These are phyloP conservation scores for Cheilosia variabilis DNA, from an alignment of 2,888 invertebrate genomes.

Conservation along the genomic window DNA sequence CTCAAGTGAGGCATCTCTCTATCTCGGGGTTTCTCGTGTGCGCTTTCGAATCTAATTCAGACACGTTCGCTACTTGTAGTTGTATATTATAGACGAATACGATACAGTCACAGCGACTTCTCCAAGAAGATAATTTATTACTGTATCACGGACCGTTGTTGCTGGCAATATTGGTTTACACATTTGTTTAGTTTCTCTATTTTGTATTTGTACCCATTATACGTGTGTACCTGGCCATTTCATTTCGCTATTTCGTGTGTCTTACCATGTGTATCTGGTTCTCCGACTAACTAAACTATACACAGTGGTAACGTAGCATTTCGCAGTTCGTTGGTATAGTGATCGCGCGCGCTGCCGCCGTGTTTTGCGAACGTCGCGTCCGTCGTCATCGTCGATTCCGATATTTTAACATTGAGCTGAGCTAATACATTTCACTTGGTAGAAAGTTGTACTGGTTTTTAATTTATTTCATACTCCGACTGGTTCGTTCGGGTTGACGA, in stretches of 20 bases:
- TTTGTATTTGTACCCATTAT: slow-evolving; percentile 43
- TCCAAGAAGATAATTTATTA: slow-evolving; percentile 63
- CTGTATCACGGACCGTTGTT: slow-evolving; percentile 69
- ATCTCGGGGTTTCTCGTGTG: slow-evolving; percentile 19
- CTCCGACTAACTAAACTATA: slow-evolving; percentile 43
- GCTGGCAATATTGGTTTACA: slow-evolving; percentile 70
- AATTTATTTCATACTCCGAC: slow-evolving; percentile 66
- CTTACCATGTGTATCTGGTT: slow-evolving; percentile 71
- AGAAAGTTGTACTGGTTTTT: slow-evolving; percentile 75
- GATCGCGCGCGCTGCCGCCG: slow-evolving; percentile 30
- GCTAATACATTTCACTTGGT: slow-evolving; percentile 75
- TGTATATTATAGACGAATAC: not conserved
- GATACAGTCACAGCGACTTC: slow-evolving; percentile 9
- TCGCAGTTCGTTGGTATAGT: slow-evolving; percentile 33
- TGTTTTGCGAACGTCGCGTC: slow-evolving; percentile 50
- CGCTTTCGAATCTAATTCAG: slow-evolving; percentile 38
- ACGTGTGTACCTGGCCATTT: slow-evolving; percentile 43
- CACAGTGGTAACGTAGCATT: slow-evolving; percentile 40
- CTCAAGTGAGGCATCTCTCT: slow-evolving; percentile 10
- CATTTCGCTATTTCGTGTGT: slow-evolving; percentile 68
- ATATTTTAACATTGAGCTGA: slow-evolving; percentile 71
- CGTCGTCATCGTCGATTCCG: slow-evolving; percentile 53
- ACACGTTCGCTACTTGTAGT: slow-evolving; percentile 9
- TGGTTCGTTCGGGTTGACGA: slow-evolving; percentile 35
- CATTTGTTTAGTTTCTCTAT: slow-evolving; percentile 63